Percentiles rank a stretch among this genome's conserved stretches.
Conservation (phyloP, 2,888 invertebrate species). For the Ferdinandea cuprea region DNA sequence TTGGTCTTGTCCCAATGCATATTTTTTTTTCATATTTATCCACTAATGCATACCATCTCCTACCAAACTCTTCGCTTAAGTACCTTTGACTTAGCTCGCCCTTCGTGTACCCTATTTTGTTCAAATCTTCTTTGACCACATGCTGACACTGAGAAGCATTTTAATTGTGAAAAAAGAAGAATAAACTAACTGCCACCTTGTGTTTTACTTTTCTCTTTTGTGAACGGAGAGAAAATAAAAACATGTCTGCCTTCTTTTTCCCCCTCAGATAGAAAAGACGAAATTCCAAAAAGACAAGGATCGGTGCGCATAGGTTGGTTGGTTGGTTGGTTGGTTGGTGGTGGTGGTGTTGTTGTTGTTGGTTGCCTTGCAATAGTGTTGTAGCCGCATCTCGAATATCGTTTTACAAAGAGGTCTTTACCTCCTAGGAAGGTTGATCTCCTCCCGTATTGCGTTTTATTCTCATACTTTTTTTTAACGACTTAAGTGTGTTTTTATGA, state of each 20-base stretch:
- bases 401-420: constrained; percentile 62
- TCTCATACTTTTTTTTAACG: constrained; percentile 57
- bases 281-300: constrained; percentile 16
- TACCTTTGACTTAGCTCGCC: neutral
- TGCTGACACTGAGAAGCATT: constrained; percentile 47
- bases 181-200: constrained; percentile 33
- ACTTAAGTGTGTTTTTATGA: constrained; percentile 6
- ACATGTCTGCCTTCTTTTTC: constrained; percentile 16
- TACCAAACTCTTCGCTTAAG: neutral
- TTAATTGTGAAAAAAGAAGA: neutral
- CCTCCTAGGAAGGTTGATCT: constrained; percentile 67
- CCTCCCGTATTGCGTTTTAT: constrained; percentile 50
- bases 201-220: constrained; percentile 20
- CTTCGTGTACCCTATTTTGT: neutral
- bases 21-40: neutral
- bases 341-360: neutral
- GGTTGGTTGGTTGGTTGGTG: too few species aligned
- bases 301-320: neutral
- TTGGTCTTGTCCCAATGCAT: too few species aligned
- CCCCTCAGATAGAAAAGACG: constrained; percentile 23
- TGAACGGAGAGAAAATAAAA: constrained; percentile 16
- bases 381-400: constrained; percentile 35
- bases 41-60: neutral
- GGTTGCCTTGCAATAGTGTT: constrained; percentile 6
- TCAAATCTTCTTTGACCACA: constrained; percentile 53